Evolutionary conservation across 2,888 invertebrate genomes (phyloP).

Genomic region (Aphodius granarius): DNA sequence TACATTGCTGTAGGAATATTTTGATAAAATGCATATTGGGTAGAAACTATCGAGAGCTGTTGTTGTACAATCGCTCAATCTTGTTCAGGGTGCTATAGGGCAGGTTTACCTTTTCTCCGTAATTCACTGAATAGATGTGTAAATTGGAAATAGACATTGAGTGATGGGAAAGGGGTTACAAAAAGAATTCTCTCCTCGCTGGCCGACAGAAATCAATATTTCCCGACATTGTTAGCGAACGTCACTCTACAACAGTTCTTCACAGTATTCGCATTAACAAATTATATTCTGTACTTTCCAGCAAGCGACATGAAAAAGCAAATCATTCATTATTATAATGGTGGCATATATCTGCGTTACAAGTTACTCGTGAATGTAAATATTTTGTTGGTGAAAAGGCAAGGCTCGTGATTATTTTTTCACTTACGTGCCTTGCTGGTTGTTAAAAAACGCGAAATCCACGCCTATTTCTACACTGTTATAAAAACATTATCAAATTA

Average conservation of each 20-base stretch:
- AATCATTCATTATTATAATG: background rate
- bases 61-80: conserved; percentile 2
- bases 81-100: background rate
- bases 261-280: background rate
- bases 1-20: too few species aligned
- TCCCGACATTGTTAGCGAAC: background rate
- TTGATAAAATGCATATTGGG: background rate
- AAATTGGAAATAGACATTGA: conserved; percentile 13
- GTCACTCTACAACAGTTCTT: background rate
- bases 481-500: background rate
- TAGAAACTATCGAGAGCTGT: background rate
- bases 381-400: background rate
- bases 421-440: background rate
- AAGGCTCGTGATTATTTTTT: background rate
- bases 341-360: background rate
- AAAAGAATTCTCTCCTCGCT: background rate
- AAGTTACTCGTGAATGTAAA: background rate
- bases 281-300: background rate
- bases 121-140: conserved; percentile 6
- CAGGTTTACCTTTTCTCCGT: conserved; percentile 6
- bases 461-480: background rate
- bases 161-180: background rate
- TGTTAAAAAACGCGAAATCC: background rate
- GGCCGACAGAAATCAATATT: background rate
- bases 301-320: background rate